phyloP scores from a whole-genome alignment of 2,113 vertebrate genomes.

The Boleophthalmus pectinirostris region DNA sequence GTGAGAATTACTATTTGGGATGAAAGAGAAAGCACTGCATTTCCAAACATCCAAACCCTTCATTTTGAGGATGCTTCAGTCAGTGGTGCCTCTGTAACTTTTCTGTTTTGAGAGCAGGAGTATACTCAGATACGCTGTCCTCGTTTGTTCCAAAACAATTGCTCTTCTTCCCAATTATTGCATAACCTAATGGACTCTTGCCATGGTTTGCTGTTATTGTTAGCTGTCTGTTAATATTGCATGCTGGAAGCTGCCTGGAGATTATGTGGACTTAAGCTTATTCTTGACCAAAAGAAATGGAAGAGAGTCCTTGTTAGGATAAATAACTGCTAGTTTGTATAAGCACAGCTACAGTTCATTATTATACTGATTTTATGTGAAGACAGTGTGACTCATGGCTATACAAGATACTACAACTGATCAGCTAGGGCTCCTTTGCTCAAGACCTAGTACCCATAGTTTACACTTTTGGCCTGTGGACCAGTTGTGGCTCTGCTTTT shows the following conservation, averaged over 20 bases:
- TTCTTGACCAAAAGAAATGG: background rate
- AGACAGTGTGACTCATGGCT: too few species aligned
- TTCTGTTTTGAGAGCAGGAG: constrained; percentile 45
- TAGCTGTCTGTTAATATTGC: constrained; percentile 46
- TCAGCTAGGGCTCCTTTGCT: too few species aligned
- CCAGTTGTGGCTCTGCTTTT: background rate
- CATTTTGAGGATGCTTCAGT: constrained; percentile 32
- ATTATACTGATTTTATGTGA: too few species aligned
- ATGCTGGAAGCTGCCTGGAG: constrained; percentile 64
- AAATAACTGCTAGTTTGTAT: too few species aligned
- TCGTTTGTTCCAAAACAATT: constrained; percentile 61
- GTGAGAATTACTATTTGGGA: constrained; percentile 68
- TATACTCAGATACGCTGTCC: constrained; percentile 34
- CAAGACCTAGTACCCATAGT: background rate
- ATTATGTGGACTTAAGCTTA: background rate
- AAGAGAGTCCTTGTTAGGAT: background rate
- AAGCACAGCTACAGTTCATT: too few species aligned
- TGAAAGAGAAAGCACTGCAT: constrained; percentile 46
- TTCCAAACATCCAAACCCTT: constrained; percentile 7
- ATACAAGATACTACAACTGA: too few species aligned
- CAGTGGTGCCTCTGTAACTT: constrained; percentile 46
- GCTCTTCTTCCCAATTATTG: constrained; percentile 20
- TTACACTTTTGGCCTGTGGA: background rate
- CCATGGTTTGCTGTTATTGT: constrained; percentile 25
- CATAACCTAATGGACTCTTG: constrained; percentile 50